Evolutionary conservation across 2,797 vertebrate genomes (phyloP), one percentile per base, ranked within the genome.

Genomic region (Esox lucius): DNA sequence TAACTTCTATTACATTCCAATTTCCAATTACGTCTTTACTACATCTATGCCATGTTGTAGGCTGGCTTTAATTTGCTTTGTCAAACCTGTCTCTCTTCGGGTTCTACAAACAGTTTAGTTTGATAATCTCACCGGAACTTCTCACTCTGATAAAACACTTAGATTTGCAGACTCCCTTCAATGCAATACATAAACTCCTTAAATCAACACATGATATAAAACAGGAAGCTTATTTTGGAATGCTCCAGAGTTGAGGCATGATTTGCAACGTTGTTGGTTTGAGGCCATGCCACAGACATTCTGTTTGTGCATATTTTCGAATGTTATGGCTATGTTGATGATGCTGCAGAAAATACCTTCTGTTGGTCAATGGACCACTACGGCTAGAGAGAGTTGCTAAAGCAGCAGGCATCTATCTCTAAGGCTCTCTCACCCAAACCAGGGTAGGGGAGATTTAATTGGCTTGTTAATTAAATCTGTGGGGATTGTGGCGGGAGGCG

Each of bases 381-480:
- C 26, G 22, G 24, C n/a, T n/a, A 22, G 22, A 22, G 42, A 49
- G n/a, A 70, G 68, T 69, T 61, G 68, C 73, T 39, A 75, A 78
- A 66, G 72, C 70, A 77, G 77, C 72, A 24, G 53, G 39, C 15
- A 46, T 68, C 51, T 59, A 33, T 64, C 42, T 66, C 35, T 8
- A 39, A 39, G 35, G 46, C 4, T 75, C 31, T 68, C 68, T 70
- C 48, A 75, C 73, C 74, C 74, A 64, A 74, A 59, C 66, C 67
- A 15, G 71, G 56, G 72, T 33, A 53, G 48, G 48, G n/a, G 42
- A 12, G 39, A 70, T 77, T 82, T 85, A 85, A 90, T 78, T 56
- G 73, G 80, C 70, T 76, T 66, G 72, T 80, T 84, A 82, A 77
- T 39, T 39, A 5, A 39, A 39, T 39, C 35, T 39, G 35, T 39